These are phyloP conservation scores for Dromas ardeola DNA, from an alignment of 2,113 vertebrate species.

Conservation along the genomic window DNA sequence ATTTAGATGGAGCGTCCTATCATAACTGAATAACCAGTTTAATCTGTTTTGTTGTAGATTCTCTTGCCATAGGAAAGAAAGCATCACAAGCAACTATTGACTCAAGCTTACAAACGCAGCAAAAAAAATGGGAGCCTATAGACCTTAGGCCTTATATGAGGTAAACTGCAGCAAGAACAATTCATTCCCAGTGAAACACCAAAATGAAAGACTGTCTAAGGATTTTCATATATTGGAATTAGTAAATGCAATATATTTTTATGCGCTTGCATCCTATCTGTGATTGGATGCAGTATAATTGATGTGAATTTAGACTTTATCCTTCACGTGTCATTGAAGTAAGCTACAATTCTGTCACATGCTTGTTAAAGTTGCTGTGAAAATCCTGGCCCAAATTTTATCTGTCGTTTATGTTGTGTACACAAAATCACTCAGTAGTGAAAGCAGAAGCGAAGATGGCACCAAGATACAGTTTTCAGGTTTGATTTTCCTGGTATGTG, in stretches of 20 bases:
- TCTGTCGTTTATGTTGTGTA: not conserved
- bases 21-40: not conserved
- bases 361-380: not conserved
- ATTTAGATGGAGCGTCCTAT: not conserved
- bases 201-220: not conserved
- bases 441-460: not conserved
- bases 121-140: conserved; percentile 56
- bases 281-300: not conserved
- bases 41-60: not conserved
- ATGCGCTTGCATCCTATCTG: not conserved
- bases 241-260: not conserved
- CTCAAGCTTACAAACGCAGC: not conserved
- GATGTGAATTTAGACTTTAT: not conserved
- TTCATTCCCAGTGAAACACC: not conserved
- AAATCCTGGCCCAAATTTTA: not conserved
- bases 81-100: not conserved
- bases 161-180: conserved; percentile 57
- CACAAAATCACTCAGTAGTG: not conserved
- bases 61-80: not conserved
- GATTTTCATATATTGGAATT: not conserved
- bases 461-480: not conserved
- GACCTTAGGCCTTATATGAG: conserved; percentile 69
- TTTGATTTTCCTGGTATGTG: not conserved
- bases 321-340: not conserved
- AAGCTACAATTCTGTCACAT: not conserved